phyloP scores from a whole-genome alignment of 2,113 vertebrate genomes.

The Willisornis vidua region DNA sequence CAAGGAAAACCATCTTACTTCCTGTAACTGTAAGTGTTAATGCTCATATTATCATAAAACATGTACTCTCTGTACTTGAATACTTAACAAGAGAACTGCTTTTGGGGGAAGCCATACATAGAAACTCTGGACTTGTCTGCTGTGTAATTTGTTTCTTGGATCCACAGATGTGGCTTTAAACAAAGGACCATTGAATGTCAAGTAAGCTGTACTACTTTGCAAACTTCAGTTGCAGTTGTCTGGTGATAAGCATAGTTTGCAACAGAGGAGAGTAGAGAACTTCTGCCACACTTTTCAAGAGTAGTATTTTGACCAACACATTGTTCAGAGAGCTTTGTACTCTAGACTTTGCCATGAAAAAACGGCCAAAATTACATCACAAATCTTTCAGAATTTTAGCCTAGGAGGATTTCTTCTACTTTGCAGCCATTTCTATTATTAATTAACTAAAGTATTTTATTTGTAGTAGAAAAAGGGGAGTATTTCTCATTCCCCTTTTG shows the following conservation, averaged over 20 bases:
- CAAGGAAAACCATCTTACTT: not conserved
- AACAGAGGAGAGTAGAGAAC: not conserved
- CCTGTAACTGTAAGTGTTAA: not conserved
- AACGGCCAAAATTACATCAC: not conserved
- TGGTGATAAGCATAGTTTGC: not conserved
- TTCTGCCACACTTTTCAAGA: not conserved
- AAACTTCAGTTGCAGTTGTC: not conserved
- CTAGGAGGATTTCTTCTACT: not conserved
- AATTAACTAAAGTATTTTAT: not conserved
- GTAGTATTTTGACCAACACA: not conserved
- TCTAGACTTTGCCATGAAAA: not conserved
- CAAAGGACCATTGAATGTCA: not conserved
- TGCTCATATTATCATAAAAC: not conserved
- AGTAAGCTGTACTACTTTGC: not conserved
- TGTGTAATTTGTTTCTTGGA: slow-evolving; percentile 6
- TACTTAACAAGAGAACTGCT: not conserved
- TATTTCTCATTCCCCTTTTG: not conserved
- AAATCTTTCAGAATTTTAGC: not conserved
- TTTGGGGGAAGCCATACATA: not conserved
- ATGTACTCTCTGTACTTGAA: not conserved
- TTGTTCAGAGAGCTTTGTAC: not conserved
- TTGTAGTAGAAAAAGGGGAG: not conserved
- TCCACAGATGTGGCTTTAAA: not conserved
- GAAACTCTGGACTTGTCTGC: not conserved
- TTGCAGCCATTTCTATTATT: not conserved